Percentiles rank a stretch among this genome's conserved stretches.
These are phyloP conservation scores for Spermophilus dauricus DNA, from an alignment of 2,113 vertebrate species.

Conservation along the genomic window DNA sequence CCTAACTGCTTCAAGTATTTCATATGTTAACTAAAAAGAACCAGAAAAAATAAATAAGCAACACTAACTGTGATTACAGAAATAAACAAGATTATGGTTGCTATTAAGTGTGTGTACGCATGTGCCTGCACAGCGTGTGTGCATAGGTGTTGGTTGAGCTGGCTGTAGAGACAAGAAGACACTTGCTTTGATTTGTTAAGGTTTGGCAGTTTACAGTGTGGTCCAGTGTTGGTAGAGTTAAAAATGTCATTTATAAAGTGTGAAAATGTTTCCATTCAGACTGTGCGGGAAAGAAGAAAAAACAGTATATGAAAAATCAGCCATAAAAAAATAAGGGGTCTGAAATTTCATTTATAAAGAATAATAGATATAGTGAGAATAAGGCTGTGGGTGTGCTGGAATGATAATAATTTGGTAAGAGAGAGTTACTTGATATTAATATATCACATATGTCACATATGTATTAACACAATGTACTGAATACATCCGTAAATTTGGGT, in stretches of 20 bases:
- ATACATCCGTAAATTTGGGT: not conserved
- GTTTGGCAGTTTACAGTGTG: not conserved
- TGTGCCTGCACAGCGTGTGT: not conserved
- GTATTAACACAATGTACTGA: not conserved
- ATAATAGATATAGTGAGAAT: not conserved
- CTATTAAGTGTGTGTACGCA: not conserved
- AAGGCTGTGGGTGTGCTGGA: not conserved
- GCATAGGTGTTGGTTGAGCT: not conserved
- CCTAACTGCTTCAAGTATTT: not conserved
- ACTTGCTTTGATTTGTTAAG: not conserved
- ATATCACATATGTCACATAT: not conserved
- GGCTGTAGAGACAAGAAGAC: not conserved
- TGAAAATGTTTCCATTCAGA: not conserved
- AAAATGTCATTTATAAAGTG: not conserved
- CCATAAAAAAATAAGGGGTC: not conserved
- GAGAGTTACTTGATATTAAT: not conserved
- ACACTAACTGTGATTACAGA: not conserved
- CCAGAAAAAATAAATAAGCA: not conserved
- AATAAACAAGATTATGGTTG: not conserved
- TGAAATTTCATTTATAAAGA: not conserved
- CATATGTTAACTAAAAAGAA: not conserved
- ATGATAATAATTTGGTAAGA: not conserved
- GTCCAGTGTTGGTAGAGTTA: not conserved
- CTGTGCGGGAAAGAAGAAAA: not conserved
- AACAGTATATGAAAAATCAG: not conserved